phyloP scores from a whole-genome alignment of 2,797 vertebrate species.

The Tokudaia tokunoshimensis region DNA sequence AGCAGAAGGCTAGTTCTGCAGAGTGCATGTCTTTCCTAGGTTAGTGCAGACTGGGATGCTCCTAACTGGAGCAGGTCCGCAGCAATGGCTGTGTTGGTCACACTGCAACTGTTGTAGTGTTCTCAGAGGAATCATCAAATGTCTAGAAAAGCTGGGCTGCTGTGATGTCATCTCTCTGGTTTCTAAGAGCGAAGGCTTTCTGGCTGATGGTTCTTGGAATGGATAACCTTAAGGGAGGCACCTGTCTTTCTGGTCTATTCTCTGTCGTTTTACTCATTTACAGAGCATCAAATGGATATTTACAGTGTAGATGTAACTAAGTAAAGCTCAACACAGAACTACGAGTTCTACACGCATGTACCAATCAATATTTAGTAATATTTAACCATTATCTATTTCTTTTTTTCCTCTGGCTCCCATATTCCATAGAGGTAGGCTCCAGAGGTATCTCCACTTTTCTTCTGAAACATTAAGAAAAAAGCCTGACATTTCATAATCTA shows the following conservation, averaged over 20 bases:
- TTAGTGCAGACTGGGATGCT: too few relatives aligned
- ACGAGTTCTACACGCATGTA: background rate
- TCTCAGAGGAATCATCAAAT: too few relatives aligned
- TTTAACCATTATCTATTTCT: background rate
- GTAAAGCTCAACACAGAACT: background rate
- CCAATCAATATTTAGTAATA: background rate
- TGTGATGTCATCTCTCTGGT: background rate
- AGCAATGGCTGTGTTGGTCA: background rate
- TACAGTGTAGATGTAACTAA: background rate
- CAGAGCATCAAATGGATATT: background rate
- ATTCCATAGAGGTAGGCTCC: background rate
- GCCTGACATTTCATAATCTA: background rate
- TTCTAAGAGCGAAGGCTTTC: background rate
- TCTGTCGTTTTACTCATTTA: background rate
- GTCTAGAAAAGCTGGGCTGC: background rate
- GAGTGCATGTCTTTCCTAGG: background rate
- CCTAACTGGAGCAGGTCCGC: background rate
- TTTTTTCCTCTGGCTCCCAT: background rate
- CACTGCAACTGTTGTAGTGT: background rate
- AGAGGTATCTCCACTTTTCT: background rate
- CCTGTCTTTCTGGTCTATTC: background rate
- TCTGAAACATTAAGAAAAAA: conserved; percentile 12
- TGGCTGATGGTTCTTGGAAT: background rate
- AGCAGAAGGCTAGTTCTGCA: background rate
- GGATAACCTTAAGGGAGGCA: background rate